These are phyloP conservation scores for Mormyrus lacerda DNA, from an alignment of 2,113 vertebrate genomes.

Conservation along the genomic window DNA sequence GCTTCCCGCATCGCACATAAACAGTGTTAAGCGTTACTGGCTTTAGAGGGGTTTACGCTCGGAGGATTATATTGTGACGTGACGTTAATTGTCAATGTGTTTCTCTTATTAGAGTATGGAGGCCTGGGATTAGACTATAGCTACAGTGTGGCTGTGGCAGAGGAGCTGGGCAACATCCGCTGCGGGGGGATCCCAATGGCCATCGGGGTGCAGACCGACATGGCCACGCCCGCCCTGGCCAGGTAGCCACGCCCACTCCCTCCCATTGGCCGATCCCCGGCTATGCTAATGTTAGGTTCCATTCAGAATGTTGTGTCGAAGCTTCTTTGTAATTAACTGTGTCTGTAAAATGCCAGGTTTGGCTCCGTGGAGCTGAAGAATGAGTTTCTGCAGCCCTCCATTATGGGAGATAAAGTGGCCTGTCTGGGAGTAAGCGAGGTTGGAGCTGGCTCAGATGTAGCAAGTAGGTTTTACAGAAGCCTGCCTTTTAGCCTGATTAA, in stretches of 20 bases:
- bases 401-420: slow-evolving; percentile 68
- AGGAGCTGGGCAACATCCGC: slow-evolving; percentile 72
- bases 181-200: slow-evolving; percentile 79
- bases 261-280: not conserved
- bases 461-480: slow-evolving; percentile 57
- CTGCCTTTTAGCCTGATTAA: not conserved
- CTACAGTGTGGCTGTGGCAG: slow-evolving; percentile 71
- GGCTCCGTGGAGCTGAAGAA: slow-evolving; percentile 68
- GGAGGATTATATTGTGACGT: not conserved
- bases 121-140: slow-evolving; percentile 79
- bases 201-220: slow-evolving; percentile 72
- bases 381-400: slow-evolving; percentile 66
- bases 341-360: slow-evolving; percentile 53
- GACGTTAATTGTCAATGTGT: not conserved
- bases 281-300: not conserved
- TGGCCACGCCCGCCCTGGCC: slow-evolving; percentile 77
- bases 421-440: slow-evolving; percentile 74
- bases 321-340: not conserved
- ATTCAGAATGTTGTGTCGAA: not conserved
- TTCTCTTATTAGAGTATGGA: slow-evolving; percentile 66
- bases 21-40: not conserved
- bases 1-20: not conserved
- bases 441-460: slow-evolving; percentile 73
- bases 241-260: slow-evolving; percentile 53
- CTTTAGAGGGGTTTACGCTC: not conserved